A percentile compares a stretch with the other conserved stretches of the same genome.
Conservation (phyloP, 2,888 invertebrate genomes). For the Eupelmus urozonus region DNA sequence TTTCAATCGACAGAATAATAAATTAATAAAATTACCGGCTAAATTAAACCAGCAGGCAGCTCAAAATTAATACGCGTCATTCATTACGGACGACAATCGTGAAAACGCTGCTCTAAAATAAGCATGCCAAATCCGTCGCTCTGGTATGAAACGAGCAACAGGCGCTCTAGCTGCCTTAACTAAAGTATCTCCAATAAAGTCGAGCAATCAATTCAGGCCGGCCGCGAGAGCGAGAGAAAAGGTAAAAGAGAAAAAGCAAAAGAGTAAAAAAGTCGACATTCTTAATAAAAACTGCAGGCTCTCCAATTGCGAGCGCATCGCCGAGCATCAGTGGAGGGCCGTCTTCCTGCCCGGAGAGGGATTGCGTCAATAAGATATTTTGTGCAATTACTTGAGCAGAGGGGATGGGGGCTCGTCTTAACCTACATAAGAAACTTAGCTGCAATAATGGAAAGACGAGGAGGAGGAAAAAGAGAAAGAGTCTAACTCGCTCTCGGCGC, state of each 20-base stretch:
- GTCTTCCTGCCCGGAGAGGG: conserved; percentile 17
- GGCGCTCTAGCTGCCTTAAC: conserved; percentile 34
- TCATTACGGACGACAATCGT: no score
- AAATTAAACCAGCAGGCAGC: no score
- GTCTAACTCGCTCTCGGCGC: not conserved
- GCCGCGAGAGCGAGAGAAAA: not conserved
- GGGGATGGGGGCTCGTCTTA: no score
- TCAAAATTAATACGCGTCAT: not conserved
- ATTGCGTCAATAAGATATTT: conserved; percentile 58
- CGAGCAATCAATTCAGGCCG: conserved; percentile 33
- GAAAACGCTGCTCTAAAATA: not conserved
- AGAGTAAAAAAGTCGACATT: conserved; percentile 11
- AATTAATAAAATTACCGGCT: not conserved
- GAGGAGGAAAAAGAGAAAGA: conserved; percentile 18
- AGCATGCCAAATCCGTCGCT: not conserved
- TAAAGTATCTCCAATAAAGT: conserved; percentile 46
- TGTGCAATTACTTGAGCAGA: conserved; percentile 51
- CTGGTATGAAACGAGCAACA: conserved; percentile 18
- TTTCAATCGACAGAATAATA: no score
- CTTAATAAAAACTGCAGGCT: conserved; percentile 40
- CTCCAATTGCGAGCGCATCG: not conserved
- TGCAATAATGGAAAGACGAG: conserved; percentile 50
- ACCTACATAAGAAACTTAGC: conserved; percentile 50
- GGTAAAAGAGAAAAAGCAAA: conserved; percentile 29
- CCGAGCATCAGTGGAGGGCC: no score